These are phyloP conservation scores for Carcina quercana DNA, from an alignment of 2,888 invertebrate species.

Conservation along the genomic window DNA sequence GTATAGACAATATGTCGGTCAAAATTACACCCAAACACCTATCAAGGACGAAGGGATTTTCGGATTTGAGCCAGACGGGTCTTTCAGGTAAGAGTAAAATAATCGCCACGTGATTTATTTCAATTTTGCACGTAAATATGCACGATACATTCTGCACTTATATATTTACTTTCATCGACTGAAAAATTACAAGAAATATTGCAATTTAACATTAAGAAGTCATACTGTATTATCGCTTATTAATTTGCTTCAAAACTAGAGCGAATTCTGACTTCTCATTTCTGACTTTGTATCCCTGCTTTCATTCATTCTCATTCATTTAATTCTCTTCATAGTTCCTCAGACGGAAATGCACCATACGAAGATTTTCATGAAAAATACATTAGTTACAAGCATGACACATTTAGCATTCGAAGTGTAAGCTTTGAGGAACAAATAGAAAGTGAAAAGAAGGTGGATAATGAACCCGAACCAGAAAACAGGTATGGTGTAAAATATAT, in stretches of 20 bases:
- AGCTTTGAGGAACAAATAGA: slow-evolving; percentile 78
- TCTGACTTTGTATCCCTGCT: slow-evolving; percentile 31
- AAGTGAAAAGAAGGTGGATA: slow-evolving; percentile 47
- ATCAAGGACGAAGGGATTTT: slow-evolving; percentile 76
- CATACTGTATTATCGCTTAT: slow-evolving; percentile 3
- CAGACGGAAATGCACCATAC: slow-evolving; percentile 73
- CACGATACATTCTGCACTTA: slow-evolving; percentile 20
- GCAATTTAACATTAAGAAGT: too few species aligned
- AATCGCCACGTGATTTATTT: too few species aligned
- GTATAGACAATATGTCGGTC: slow-evolving; percentile 54
- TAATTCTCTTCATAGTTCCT: slow-evolving; percentile 71
- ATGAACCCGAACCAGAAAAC: slow-evolving; percentile 40
- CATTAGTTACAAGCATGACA: slow-evolving; percentile 80
- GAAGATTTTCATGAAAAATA: slow-evolving; percentile 89
- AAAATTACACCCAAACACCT: slow-evolving; percentile 73
- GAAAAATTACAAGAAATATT: too few species aligned
- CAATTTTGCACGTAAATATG: slow-evolving; percentile 14
- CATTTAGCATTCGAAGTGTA: slow-evolving; percentile 83
- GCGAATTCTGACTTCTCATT: slow-evolving; percentile 24
- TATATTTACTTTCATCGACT: slow-evolving; percentile 13
- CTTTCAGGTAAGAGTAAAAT: slow-evolving; percentile 63
- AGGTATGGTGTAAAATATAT: too few species aligned
- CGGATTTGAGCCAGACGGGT: slow-evolving; percentile 67
- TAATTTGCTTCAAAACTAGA: slow-evolving; percentile 15
- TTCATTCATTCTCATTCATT: slow-evolving; percentile 53